Evolutionary conservation across 2,113 vertebrate species (phyloP).

Genomic region (Periophthalmus modestus): DNA sequence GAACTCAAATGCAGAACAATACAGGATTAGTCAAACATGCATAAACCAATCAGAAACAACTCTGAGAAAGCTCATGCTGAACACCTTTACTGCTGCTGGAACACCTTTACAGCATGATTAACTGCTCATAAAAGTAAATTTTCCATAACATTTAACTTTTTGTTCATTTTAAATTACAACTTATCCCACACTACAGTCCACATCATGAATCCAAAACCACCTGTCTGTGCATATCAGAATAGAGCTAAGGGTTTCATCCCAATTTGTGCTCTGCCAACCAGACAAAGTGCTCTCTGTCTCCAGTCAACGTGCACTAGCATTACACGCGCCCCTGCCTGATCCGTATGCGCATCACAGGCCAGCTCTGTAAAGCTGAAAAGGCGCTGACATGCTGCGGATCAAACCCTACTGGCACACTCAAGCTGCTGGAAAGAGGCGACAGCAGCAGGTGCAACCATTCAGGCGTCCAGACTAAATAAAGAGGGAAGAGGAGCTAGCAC

Average conservation of each 20-base stretch:
- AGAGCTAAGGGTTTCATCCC: too few relatives aligned
- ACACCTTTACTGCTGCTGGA: too few relatives aligned
- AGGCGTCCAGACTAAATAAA: not conserved
- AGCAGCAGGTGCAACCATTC: not conserved
- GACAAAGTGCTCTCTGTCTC: not conserved
- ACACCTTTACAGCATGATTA: too few relatives aligned
- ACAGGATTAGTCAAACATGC: too few relatives aligned
- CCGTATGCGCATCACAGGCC: not conserved
- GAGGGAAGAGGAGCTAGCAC: not conserved
- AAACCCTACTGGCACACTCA: not conserved
- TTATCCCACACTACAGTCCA: not conserved
- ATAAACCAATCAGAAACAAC: too few relatives aligned
- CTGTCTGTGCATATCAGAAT: not conserved
- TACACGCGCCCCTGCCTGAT: not conserved
- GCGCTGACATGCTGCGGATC: not conserved
- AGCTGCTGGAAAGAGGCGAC: not conserved
- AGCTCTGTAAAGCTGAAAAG: not conserved
- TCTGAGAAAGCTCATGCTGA: too few relatives aligned
- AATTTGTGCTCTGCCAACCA: not conserved
- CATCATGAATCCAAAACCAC: not conserved
- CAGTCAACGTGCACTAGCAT: not conserved
- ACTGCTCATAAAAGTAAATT: too few relatives aligned
- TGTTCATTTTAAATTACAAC: not conserved
- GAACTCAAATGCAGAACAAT: too few relatives aligned
- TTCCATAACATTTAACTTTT: not conserved